phyloP scores from a whole-genome alignment of 2,797 vertebrate species.

The Chaetophractus vellerosus region DNA sequence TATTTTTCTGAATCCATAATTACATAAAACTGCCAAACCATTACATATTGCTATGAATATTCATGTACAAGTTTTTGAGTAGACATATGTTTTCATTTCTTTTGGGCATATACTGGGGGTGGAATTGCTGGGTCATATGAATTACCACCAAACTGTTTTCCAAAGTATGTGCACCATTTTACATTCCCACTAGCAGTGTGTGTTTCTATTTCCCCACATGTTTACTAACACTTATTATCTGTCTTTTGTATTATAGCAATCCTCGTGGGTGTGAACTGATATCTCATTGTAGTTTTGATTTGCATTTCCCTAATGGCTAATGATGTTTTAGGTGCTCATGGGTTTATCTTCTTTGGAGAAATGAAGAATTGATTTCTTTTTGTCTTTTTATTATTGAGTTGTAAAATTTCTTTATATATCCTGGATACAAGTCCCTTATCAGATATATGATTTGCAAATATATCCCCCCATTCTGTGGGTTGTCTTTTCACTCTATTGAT shows the following conservation, averaged over 20 bases:
- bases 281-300: slow-evolving; percentile 55
- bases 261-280: background rate
- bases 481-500: background rate
- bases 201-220: background rate
- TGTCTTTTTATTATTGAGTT: background rate
- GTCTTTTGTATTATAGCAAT: slow-evolving; percentile 31
- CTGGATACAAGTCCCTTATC: background rate
- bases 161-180: background rate
- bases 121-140: background rate
- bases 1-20: no score
- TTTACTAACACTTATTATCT: background rate
- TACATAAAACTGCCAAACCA: no score
- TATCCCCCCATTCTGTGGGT: background rate
- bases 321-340: background rate
- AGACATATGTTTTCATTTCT: background rate
- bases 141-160: background rate
- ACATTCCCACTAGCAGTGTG: background rate
- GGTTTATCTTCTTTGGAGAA: background rate
- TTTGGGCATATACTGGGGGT: background rate
- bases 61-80: slow-evolving; percentile 11
- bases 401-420: background rate
- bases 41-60: slow-evolving; percentile 1
- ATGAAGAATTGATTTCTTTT: background rate
- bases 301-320: slow-evolving; percentile 16
- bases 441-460: background rate